A percentile compares a stretch with the other conserved stretches of the same genome.
Conservation (phyloP, 2,113 vertebrate species). For the Chlamydotis undulata region DNA sequence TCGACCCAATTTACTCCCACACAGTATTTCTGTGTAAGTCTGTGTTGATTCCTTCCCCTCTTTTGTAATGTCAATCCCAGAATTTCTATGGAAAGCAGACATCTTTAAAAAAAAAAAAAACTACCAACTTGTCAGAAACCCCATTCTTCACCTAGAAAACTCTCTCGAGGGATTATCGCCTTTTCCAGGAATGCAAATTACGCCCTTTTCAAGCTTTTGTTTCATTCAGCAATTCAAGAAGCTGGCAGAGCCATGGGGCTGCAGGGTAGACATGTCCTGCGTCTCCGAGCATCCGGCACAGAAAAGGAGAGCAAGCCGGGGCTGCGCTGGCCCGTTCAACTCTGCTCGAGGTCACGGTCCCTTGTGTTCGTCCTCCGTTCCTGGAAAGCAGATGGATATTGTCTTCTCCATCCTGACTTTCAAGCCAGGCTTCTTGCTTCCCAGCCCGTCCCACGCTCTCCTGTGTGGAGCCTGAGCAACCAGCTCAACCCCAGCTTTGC, state of each 20-base stretch:
- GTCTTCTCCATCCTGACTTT: background rate
- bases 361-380: background rate
- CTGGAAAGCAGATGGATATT: conserved; percentile 14
- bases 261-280: background rate
- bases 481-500: background rate
- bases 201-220: background rate
- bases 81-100: background rate
- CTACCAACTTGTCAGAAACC: background rate
- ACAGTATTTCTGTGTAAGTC: background rate
- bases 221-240: background rate
- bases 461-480: background rate
- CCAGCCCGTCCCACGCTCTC: background rate
- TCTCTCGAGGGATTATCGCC: background rate
- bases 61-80: background rate
- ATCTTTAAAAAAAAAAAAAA: background rate
- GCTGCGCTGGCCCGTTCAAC: background rate
- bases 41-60: background rate
- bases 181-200: background rate
- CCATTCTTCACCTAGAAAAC: background rate
- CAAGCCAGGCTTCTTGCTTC: background rate
- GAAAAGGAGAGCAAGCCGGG: background rate
- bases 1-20: background rate
- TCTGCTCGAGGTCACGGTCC: background rate
- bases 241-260: background rate
- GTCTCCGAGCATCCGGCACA: background rate